Evolutionary conservation across 2,797 vertebrate species (phyloP).

Genomic region (Lagocephalus sceleratus): DNA sequence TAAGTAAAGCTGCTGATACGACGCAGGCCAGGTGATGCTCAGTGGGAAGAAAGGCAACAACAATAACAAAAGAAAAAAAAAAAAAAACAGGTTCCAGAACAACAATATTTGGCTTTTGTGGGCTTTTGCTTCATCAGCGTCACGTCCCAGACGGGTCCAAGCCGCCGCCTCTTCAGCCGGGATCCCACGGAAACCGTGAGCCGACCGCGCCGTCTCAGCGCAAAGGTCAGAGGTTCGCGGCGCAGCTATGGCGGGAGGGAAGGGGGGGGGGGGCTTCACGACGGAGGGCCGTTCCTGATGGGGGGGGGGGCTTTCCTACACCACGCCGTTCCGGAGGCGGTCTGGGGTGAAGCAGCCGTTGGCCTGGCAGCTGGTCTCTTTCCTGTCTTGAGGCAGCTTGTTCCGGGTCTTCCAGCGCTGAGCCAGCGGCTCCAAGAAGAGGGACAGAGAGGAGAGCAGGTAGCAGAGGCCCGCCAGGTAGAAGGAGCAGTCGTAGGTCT

Average conservation of each 20-base stretch:
- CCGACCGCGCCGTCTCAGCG: background rate
- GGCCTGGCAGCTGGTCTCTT: conserved; percentile 64
- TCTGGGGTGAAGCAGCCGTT: conserved; percentile 71
- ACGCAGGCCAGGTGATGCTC: conserved; percentile 15
- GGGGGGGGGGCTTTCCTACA: conserved; percentile 56
- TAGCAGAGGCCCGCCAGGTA: conserved; percentile 89
- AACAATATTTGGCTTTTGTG: conserved; percentile 52
- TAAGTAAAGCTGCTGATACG: conserved; percentile 18
- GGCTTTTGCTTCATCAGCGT: too few species aligned
- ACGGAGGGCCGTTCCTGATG: conserved; percentile 41
- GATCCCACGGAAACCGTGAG: conserved; percentile 41
- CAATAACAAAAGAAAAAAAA: too few species aligned
- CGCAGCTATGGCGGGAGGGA: conserved; percentile 7
- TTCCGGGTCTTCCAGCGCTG: conserved; percentile 77
- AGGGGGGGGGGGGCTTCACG: conserved; percentile 26
- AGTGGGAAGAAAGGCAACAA: too few species aligned
- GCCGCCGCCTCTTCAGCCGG: conserved; percentile 15
- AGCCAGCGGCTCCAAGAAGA: conserved; percentile 86
- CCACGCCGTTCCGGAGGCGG: conserved; percentile 64
- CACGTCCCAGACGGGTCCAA: conserved; percentile 16
- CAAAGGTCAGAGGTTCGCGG: conserved; percentile 21
- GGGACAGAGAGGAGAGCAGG: conserved; percentile 84
- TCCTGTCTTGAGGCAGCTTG: conserved; percentile 45
- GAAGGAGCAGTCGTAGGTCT: conserved; percentile 89
- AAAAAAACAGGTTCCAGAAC: conserved; percentile 28